phyloP scores from a whole-genome alignment of 1,140 invertebrate species.

The Halyomorpha halys region DNA sequence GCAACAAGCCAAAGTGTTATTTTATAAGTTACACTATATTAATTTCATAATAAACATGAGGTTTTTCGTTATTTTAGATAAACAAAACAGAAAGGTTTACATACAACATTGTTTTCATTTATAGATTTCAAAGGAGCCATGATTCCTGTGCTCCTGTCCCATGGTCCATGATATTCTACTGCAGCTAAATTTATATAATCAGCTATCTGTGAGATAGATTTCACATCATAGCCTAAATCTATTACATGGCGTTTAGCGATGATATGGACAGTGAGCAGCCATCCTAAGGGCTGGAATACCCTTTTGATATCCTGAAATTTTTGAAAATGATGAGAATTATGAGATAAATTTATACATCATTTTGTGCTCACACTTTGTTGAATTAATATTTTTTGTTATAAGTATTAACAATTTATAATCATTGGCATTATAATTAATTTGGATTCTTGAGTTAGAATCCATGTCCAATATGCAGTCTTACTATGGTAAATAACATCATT shows the following conservation, averaged over 20 bases:
- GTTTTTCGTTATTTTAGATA: background rate
- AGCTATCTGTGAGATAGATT: conserved; percentile 55
- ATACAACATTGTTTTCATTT: conserved; percentile 9
- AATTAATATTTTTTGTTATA: no score
- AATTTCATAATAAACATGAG: background rate
- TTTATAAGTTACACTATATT: no score
- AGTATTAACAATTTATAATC: no score
- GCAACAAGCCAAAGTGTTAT: no score
- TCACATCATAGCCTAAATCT: conserved; percentile 63
- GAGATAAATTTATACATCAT: background rate
- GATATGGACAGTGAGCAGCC: conserved; percentile 65
- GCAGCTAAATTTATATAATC: conserved; percentile 82
- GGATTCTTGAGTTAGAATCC: no score
- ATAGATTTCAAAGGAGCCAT: conserved; percentile 44
- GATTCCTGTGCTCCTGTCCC: conserved; percentile 62
- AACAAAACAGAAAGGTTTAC: background rate
- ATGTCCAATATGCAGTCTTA: no score
- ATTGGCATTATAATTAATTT: no score
- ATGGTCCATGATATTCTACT: conserved; percentile 81
- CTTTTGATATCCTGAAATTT: conserved; percentile 46
- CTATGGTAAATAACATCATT: no score
- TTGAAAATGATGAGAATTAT: no score
- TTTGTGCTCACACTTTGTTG: no score
- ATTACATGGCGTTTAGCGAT: conserved; percentile 59
- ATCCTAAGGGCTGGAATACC: conserved; percentile 46